phyloP scores from a whole-genome alignment of 92 coral and sea anemone genomes.

The Umimayanthus chanpuru region DNA sequence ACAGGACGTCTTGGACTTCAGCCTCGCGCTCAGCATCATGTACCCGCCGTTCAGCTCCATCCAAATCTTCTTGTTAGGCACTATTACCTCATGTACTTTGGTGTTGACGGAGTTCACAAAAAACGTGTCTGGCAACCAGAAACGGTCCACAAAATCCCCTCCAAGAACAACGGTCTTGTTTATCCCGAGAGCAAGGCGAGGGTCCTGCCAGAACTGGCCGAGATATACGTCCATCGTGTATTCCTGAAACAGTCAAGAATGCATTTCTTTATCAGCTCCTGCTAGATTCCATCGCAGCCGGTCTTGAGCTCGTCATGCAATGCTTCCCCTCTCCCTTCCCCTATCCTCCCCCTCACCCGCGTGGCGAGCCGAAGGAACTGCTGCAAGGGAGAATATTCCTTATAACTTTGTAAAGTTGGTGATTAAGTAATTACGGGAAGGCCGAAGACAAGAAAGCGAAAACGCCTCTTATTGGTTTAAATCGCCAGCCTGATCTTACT shows the following conservation, averaged over 20 bases:
- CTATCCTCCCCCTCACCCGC: too few relatives aligned
- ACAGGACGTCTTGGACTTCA: constrained; percentile 86
- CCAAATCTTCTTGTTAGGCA: constrained; percentile 88
- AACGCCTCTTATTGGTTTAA: too few relatives aligned
- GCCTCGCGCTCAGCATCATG: constrained; percentile 92
- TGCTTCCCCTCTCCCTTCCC: too few relatives aligned
- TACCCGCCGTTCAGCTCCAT: constrained; percentile 77
- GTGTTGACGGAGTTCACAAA: constrained; percentile 91
- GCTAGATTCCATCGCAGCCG: too few relatives aligned
- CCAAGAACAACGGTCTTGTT: constrained; percentile 84
- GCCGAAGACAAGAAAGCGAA: too few relatives aligned
- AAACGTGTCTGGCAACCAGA: constrained; percentile 96
- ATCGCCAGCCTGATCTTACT: too few relatives aligned
- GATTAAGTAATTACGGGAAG: too few relatives aligned
- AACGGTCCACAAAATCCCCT: constrained; percentile 75
- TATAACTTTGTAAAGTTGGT: too few relatives aligned
- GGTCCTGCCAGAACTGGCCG: constrained; percentile 97
- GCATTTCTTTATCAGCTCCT: neutral
- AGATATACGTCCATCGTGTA: constrained; percentile 87
- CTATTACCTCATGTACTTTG: constrained; percentile 76
- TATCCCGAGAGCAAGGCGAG: constrained; percentile 83
- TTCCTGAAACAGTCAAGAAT: constrained; percentile 50
- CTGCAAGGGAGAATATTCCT: too few relatives aligned
- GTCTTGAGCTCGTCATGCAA: too few relatives aligned
- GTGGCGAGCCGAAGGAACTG: too few relatives aligned